Conservation (phyloP, 1,140 invertebrate genomes). For the Caerostris darwini region DNA sequence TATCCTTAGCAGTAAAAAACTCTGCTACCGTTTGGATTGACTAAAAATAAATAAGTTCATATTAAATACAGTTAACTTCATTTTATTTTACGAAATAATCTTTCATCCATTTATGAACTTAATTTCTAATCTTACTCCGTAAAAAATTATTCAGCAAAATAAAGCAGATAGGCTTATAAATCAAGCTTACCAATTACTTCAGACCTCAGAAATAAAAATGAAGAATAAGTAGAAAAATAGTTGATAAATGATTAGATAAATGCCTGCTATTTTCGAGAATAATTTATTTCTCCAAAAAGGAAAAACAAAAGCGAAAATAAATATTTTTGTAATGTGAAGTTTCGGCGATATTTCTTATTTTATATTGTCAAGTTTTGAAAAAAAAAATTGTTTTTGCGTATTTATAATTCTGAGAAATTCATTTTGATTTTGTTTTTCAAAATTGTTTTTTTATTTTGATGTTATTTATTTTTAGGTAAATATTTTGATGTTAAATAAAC, state of each 20-base stretch:
- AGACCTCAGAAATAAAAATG: neutral
- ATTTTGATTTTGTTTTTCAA: too few relatives aligned
- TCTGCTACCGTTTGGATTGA: neutral
- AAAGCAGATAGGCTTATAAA: neutral
- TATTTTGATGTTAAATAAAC: too few relatives aligned
- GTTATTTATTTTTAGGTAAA: too few relatives aligned
- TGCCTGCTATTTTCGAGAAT: neutral
- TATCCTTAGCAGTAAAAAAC: neutral
- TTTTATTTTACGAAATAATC: neutral
- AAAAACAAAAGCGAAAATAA: too few relatives aligned
- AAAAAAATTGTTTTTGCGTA: neutral
- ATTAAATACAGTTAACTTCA: neutral
- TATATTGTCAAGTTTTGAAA: neutral
- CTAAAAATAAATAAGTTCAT: neutral
- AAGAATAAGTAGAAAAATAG: neutral
- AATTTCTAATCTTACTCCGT: neutral
- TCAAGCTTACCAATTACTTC: neutral
- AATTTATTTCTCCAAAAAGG: neutral
- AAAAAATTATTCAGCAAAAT: neutral
- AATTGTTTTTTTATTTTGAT: too few relatives aligned
- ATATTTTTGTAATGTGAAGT: too few relatives aligned
- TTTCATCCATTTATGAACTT: neutral
- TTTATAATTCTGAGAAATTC: too few relatives aligned
- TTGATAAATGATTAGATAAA: neutral
- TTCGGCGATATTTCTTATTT: neutral